Conservation (phyloP, 2,797 vertebrate species). For the Melanotaenia trifasciata region DNA sequence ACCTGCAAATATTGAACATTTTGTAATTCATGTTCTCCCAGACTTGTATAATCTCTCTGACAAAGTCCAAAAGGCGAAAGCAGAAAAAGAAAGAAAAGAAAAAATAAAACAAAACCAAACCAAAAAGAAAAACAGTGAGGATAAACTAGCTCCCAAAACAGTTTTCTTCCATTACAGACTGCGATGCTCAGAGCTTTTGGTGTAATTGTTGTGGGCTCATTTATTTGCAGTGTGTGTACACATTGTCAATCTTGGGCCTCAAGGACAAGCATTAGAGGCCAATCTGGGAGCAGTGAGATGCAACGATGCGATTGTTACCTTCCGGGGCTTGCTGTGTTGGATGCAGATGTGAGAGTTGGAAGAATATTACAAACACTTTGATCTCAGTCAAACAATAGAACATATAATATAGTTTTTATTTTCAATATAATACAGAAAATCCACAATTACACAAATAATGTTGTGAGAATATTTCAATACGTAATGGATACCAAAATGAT, state of each 20-base stretch:
- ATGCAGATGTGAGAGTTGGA: slow-evolving; percentile 63
- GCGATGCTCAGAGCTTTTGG: not conserved
- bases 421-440: not conserved
- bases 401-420: slow-evolving; percentile 2
- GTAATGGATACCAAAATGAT: not conserved
- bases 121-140: slow-evolving; percentile 3
- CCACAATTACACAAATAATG: not conserved
- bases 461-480: not conserved
- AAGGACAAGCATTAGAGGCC: slow-evolving; percentile 56
- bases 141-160: slow-evolving; percentile 15
- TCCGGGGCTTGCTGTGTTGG: slow-evolving; percentile 42
- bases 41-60: slow-evolving; percentile 40
- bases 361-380: slow-evolving; percentile 57
- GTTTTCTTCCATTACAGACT: slow-evolving; percentile 18
- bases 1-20: slow-evolving; percentile 57
- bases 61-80: slow-evolving; percentile 18
- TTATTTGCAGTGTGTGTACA: slow-evolving; percentile 32
- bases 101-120: no score
- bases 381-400: slow-evolving; percentile 35
- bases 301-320: slow-evolving; percentile 35
- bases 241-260: slow-evolving; percentile 30
- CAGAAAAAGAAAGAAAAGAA: not conserved
- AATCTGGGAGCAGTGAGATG: slow-evolving; percentile 50
- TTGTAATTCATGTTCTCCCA: slow-evolving; percentile 46
- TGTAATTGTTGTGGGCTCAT: slow-evolving; percentile 36